Conservation (phyloP, 2,797 vertebrate species). For the Myotis planiceps region DNA sequence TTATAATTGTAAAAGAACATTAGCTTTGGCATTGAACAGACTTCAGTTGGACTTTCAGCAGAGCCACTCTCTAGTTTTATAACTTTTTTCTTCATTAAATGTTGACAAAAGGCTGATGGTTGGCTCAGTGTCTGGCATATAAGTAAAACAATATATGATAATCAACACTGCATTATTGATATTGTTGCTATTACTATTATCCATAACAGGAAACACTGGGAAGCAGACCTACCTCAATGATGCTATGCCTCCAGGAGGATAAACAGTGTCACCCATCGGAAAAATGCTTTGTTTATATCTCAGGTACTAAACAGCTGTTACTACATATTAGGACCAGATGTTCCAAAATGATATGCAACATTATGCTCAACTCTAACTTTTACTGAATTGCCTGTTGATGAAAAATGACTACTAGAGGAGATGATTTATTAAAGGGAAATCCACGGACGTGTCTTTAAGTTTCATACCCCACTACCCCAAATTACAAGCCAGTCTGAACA, state of each 20-base stretch:
- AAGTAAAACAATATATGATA: neutral
- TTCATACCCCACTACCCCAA: slow-evolving; percentile 76
- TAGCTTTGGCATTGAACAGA: neutral
- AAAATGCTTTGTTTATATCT: slow-evolving; percentile 84
- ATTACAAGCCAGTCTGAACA: slow-evolving; percentile 65
- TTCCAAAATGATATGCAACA: slow-evolving; percentile 86
- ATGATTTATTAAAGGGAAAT: slow-evolving; percentile 86
- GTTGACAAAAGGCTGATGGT: neutral
- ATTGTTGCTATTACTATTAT: neutral
- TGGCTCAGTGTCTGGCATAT: neutral
- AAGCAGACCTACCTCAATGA: neutral
- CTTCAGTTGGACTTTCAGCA: neutral
- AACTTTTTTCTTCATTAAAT: neutral
- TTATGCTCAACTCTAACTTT: slow-evolving; percentile 85
- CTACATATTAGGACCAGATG: slow-evolving; percentile 87
- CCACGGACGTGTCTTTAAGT: slow-evolving; percentile 75
- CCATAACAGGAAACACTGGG: neutral
- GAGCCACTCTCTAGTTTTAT: neutral
- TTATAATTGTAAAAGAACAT: neutral
- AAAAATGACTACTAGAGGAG: slow-evolving; percentile 80
- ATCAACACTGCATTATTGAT: neutral
- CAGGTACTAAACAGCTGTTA: slow-evolving; percentile 88
- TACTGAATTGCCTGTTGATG: slow-evolving; percentile 83
- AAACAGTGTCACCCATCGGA: slow-evolving; percentile 66
- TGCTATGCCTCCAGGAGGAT: slow-evolving; percentile 66